Evolutionary conservation across 1,140 invertebrate genomes (phyloP).

Genomic region (Delia radicum): DNA sequence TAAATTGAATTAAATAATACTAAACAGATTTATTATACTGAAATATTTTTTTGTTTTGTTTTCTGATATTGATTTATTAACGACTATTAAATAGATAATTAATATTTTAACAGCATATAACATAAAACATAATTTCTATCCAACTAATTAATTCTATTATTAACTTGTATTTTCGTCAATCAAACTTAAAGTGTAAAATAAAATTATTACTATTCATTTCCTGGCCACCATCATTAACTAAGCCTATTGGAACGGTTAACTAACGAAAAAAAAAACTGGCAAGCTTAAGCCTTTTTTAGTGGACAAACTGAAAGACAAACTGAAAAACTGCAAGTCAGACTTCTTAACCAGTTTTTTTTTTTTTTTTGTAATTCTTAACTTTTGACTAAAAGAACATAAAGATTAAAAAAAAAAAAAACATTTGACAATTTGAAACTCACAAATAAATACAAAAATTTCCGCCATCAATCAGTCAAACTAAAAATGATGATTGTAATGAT

Average conservation of each 20-base stretch:
- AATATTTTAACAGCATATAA: no score
- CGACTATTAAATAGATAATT: no score
- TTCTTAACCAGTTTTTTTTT: neutral
- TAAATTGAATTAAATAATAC: no score
- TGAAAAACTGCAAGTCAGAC: neutral
- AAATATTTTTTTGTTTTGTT: no score
- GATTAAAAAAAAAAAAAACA: neutral
- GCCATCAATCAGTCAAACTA: conserved; percentile 1
- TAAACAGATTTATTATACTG: no score
- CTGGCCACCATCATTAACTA: neutral
- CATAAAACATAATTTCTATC: neutral
- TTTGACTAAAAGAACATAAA: neutral
- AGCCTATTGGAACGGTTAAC: neutral
- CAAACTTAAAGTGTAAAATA: neutral
- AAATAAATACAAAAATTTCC: neutral
- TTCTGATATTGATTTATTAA: no score
- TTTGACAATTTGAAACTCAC: neutral
- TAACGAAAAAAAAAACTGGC: neutral
- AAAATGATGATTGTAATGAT: conserved; percentile 9
- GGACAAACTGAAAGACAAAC: neutral
- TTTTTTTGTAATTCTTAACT: neutral
- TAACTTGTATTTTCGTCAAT: neutral
- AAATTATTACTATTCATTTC: neutral
- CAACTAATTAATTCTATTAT: neutral
- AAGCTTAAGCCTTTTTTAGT: neutral